Base-by-base conservation (phyloP, 2,888 invertebrate species). In the Hemistola chrysoprasaria region DNA sequence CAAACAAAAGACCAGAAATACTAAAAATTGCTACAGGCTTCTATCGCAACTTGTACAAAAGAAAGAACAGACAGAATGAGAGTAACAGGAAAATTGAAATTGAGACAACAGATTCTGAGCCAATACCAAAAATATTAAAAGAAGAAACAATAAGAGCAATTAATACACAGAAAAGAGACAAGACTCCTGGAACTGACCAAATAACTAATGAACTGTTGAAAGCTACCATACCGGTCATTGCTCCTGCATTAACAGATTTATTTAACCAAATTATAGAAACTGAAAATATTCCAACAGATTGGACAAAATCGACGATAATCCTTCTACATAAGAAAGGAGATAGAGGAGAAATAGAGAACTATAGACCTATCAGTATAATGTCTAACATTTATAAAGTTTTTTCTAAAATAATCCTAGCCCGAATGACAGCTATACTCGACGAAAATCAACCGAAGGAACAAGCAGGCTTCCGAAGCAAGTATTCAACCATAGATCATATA, bases 291-390 rank as follows among this genome's bases (percentile, higher is more conserved):
- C 56, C 59, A 2, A n/a, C 29, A 8, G 48, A 56, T 1, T 61
- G 59, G 61, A 62, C 53, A 1, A 51, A 40, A 51, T 59, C 53
- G 5, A 50, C 45, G 23, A 61, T 59, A 36, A 22, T 51, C 42
- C 26, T 62, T 7, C 6, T 60, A 4, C 51, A 54, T 32, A 57
- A 58, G 24, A 59, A 55, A 41, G 56, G 54, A 21, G 48, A 55
- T n/a, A n/a, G n/a, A n/a, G n/a, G n/a, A n/a, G n/a, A n/a, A n/a
- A n/a, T n/a, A n/a, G n/a, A n/a, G n/a, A n/a, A n/a, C n/a, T n/a
- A n/a, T n/a, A n/a, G n/a, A n/a, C n/a, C n/a, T 21, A 21, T 21
- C 6, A 21, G 21, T 21, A 3, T 21, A 5, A 21, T 21, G 21
- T 6, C 21, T 5, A 21, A 3, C 6, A 5, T 21, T 3, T 21